Base-by-base conservation (phyloP, 2,113 vertebrate genomes). In the Hippocampus mohnikei region DNA sequence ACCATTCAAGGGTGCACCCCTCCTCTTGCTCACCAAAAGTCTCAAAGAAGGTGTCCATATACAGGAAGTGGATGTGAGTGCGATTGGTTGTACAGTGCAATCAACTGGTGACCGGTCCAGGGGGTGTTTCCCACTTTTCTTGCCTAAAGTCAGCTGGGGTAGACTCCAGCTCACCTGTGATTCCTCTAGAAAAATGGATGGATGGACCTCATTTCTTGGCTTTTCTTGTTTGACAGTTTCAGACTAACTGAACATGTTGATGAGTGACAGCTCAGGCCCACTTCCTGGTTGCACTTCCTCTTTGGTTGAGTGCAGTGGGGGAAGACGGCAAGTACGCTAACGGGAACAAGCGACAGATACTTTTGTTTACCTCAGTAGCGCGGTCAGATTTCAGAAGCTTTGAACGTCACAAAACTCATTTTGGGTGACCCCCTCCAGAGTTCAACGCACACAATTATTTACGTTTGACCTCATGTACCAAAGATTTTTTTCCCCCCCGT, bases 241-340 rank as follows among this genome's bases (percentile, higher is more conserved):
- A 77, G 41, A 80, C 60, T 70, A 80, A 79, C 75, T 75, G 67
- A 81, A 70, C 50, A 69, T 73, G 65, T 56, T 65, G 63, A 64
- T 78, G 75, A 71, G 55, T 81, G 78, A 80, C 79, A 80, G 71
- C 52, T 71, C 46, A 69, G 67, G 23, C 78, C 71, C 29, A 84
- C 90, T 93, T 93, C 92, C 92, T 93, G 88, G 84, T 81, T 86
- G 70, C 73, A 90, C 90, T 93, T 93, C 92, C 92, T 91, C 83
- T 72, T 74, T 56, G 21, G 2, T 68, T 40, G 1, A 16, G 29
- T 73, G 42, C 63, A 75, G 66, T 59, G 73, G 70, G 50, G 70
- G 41, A 76, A 70, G 65, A 59, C 56, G 70, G 27, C 21, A 65
- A 65, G 41, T 65, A 25, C 23, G 23, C 15, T 48, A 2, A 41